Evolutionary conservation across 2,113 vertebrate species (phyloP).

Genomic region (Pteropus alecto): DNA sequence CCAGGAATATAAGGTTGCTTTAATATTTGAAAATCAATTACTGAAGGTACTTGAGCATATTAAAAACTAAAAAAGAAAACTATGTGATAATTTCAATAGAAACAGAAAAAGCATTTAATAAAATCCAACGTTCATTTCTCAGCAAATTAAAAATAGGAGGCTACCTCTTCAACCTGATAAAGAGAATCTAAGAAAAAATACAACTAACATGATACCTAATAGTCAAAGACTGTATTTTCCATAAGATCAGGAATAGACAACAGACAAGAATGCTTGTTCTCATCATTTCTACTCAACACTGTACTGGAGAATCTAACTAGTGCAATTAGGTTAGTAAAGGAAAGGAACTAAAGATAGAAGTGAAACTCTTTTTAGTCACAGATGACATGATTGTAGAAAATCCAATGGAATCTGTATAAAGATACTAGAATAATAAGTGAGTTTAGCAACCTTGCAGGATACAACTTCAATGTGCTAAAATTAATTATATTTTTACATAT

Average conservation of each 20-base stretch:
- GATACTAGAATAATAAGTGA: background rate
- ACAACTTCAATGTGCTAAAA: background rate
- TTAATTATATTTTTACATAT: background rate
- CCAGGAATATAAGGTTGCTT: background rate
- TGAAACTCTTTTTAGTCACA: background rate
- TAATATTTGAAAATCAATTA: background rate
- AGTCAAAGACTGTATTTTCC: background rate
- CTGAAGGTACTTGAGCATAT: background rate
- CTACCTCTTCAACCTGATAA: background rate
- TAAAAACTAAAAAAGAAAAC: background rate
- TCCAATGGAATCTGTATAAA: background rate
- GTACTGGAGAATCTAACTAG: background rate
- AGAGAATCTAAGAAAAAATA: background rate
- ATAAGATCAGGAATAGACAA: background rate
- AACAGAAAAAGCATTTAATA: background rate
- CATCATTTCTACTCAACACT: background rate
- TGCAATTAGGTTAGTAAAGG: background rate
- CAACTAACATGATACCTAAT: background rate
- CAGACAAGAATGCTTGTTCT: background rate
- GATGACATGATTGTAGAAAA: background rate
- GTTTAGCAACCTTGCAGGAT: background rate
- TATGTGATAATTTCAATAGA: background rate
- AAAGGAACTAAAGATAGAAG: background rate
- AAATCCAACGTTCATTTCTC: background rate
- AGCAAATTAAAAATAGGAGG: background rate